A percentile compares a stretch with the other conserved stretches of the same genome.
Conservation (phyloP, 2,888 invertebrate genomes). For the Caenorhabditis imperialis region DNA sequence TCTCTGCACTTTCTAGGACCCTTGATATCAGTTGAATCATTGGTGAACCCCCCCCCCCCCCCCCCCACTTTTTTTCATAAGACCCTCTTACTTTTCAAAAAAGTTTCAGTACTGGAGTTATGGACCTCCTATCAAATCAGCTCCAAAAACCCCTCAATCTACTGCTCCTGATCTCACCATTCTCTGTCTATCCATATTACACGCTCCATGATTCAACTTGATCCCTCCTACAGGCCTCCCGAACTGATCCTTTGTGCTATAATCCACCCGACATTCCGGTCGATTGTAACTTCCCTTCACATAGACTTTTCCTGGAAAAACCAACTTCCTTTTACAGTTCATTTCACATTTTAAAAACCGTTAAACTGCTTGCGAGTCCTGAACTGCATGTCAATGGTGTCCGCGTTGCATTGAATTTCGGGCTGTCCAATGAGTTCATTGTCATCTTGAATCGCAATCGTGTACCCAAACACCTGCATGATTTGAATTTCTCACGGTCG, state of each 20-base stretch:
- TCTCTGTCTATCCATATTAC: constrained; percentile 78
- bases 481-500: not conserved
- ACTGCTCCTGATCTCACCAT: too few relatives aligned
- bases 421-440: constrained; percentile 72
- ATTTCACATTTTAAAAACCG: constrained; percentile 42
- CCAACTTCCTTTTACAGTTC: too few relatives aligned
- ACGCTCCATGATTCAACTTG: constrained; percentile 75
- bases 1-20: too few relatives aligned
- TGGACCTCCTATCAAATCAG: too few relatives aligned
- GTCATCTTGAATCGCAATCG: constrained; percentile 53
- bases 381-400: constrained; percentile 77
- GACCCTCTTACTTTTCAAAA: not conserved
- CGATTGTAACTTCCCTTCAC: constrained; percentile 78
- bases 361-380: constrained; percentile 72
- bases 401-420: constrained; percentile 74
- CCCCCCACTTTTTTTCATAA: constrained; percentile 3
- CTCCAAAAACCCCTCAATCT: too few relatives aligned
- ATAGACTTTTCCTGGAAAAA: constrained; percentile 75
- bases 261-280: constrained; percentile 74
- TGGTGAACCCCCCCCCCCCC: too few relatives aligned
- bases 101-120: too few relatives aligned
- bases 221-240: constrained; percentile 75
- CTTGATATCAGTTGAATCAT: too few relatives aligned
- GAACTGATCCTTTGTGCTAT: constrained; percentile 59
- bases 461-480: constrained; percentile 34